Evolutionary conservation across 2,797 vertebrate genomes (phyloP).

Genomic region (Coilia nasus): DNA sequence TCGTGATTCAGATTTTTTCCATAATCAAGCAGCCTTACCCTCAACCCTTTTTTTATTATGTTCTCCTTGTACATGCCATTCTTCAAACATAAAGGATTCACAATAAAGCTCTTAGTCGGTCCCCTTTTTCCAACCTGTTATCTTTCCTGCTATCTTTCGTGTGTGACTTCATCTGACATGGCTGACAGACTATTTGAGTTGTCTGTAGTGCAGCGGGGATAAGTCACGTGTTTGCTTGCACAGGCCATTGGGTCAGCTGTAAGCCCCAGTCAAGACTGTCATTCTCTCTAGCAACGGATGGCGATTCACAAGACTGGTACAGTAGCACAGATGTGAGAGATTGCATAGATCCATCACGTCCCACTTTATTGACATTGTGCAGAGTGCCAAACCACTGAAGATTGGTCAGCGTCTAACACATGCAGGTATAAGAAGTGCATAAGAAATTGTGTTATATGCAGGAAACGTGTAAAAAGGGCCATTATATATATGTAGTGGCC

Average conservation of each 20-base stretch:
- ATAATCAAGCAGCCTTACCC: too few relatives aligned
- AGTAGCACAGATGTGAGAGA: neutral
- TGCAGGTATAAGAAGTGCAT: neutral
- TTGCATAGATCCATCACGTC: neutral
- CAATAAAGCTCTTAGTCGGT: too few relatives aligned
- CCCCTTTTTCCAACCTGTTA: neutral
- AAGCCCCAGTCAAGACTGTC: neutral
- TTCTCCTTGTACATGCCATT: too few relatives aligned
- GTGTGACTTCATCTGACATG: neutral
- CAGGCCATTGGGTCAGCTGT: neutral
- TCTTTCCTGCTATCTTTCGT: neutral
- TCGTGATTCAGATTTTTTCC: too few relatives aligned
- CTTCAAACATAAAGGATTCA: too few relatives aligned
- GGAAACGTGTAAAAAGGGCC: neutral
- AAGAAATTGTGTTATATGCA: neutral
- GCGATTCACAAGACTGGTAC: neutral
- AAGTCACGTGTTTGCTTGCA: neutral
- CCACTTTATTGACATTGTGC: neutral
- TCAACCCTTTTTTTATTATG: too few relatives aligned
- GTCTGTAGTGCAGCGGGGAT: neutral
- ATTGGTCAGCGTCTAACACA: too few relatives aligned
- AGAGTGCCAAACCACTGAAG: too few relatives aligned
- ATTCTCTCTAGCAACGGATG: neutral
- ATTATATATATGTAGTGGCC: neutral
- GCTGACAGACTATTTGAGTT: neutral